These are phyloP conservation scores for Reinhardtius hippoglossoides DNA, from an alignment of 2,113 vertebrate genomes.

Conservation along the genomic window DNA sequence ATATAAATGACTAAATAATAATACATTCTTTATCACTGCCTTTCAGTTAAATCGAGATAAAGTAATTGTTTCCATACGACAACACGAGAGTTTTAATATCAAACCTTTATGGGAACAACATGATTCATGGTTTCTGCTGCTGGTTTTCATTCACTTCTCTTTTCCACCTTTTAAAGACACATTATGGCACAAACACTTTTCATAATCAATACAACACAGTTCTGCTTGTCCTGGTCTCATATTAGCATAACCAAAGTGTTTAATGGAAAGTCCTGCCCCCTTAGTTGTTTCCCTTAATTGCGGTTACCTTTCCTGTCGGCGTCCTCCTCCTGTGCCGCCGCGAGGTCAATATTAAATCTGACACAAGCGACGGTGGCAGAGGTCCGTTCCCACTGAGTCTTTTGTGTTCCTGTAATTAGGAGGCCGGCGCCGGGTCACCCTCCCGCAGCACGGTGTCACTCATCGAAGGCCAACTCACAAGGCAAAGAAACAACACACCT, in stretches of 20 bases:
- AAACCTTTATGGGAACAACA: background rate
- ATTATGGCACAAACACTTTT: background rate
- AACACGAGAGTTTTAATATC: background rate
- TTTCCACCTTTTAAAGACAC: background rate
- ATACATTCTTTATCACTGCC: too few relatives aligned
- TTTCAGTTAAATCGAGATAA: too few relatives aligned
- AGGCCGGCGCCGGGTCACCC: slow-evolving; percentile 21
- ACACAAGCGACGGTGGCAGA: slow-evolving; percentile 23
- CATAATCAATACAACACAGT: background rate
- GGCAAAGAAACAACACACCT: background rate
- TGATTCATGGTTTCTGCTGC: slow-evolving; percentile 10
- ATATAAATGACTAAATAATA: too few relatives aligned
- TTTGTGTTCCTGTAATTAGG: slow-evolving; percentile 36
- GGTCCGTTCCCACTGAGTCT: slow-evolving; percentile 8
- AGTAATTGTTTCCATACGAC: background rate
- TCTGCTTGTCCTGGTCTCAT: background rate
- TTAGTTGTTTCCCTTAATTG: slow-evolving; percentile 8
- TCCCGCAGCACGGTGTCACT: slow-evolving; percentile 18
- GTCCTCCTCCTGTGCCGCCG: background rate
- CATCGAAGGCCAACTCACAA: slow-evolving; percentile 44
- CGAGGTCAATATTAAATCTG: slow-evolving; percentile 5
- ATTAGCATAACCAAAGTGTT: background rate
- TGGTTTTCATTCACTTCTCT: too few relatives aligned
- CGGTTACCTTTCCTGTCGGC: slow-evolving; percentile 2
- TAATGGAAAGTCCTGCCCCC: background rate